A percentile compares a stretch with the other conserved stretches of the same genome.
Evolutionary conservation across 2,113 vertebrate genomes (phyloP).

Genomic region (Conger conger): DNA sequence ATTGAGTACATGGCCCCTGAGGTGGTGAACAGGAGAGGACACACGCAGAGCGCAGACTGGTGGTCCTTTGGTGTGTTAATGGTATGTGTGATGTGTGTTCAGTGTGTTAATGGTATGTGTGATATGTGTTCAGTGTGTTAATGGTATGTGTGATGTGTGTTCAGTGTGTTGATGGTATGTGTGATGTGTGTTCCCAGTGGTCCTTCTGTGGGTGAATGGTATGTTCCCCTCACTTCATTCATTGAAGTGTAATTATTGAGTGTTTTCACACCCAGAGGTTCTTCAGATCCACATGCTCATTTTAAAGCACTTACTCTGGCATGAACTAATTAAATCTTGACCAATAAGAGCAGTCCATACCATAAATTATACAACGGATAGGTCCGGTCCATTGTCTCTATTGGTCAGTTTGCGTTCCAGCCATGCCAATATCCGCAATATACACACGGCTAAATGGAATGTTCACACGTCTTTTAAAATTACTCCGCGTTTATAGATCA

Average conservation of each 20-base stretch:
- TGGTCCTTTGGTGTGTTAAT: conserved; percentile 97
- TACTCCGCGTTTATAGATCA: no score
- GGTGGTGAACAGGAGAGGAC: conserved; percentile 92
- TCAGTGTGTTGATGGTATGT: conserved; percentile 91
- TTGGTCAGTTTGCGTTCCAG: no score
- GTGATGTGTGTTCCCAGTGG: conserved; percentile 76
- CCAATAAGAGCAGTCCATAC: neutral
- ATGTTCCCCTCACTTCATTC: conserved; percentile 28
- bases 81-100: conserved; percentile 73
- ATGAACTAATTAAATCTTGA: neutral
- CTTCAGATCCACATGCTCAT: neutral
- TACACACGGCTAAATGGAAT: no score
- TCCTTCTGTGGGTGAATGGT: conserved; percentile 96
- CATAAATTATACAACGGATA: no score
- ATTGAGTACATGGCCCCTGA: conserved; percentile 98
- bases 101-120: conserved; percentile 92
- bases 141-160: conserved; percentile 84
- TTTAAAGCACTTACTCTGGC: neutral
- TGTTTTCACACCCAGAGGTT: neutral
- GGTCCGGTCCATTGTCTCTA: no score
- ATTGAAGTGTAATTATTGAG: neutral
- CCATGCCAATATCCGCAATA: no score
- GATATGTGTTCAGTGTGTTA: conserved; percentile 91
- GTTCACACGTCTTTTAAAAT: no score
- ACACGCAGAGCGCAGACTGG: conserved; percentile 95